Conservation (phyloP, 2,113 vertebrate genomes). For the Scomber colias region DNA sequence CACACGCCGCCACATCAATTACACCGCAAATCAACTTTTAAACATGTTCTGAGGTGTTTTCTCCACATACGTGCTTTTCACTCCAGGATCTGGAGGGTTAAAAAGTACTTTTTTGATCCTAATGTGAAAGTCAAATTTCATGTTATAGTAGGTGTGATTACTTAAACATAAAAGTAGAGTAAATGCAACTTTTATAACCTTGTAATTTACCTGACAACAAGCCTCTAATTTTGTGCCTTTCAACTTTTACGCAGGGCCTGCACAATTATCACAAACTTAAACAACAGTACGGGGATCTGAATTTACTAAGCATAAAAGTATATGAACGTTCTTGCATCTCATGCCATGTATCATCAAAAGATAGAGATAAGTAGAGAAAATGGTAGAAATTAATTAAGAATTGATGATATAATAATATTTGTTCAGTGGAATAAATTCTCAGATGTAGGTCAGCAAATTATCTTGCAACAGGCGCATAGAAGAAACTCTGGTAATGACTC, state of each 20-base stretch:
- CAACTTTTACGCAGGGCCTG: constrained; percentile 40
- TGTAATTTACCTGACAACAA: constrained; percentile 59
- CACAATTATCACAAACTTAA: constrained; percentile 20
- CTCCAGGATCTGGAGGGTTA: constrained; percentile 17
- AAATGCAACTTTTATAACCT: constrained; percentile 44
- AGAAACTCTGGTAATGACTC: not conserved
- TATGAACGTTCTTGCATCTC: not conserved
- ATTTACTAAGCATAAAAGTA: not conserved
- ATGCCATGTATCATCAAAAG: not conserved
- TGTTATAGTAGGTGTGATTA: constrained; percentile 46
- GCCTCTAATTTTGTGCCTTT: constrained; percentile 63
- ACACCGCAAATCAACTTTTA: constrained; percentile 37
- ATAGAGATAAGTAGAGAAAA: not conserved
- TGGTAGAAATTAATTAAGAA: not conserved
- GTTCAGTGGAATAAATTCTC: not conserved
- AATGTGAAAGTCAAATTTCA: constrained; percentile 43
- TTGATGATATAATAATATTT: not conserved
- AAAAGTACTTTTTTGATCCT: constrained; percentile 10
- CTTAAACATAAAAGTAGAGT: constrained; percentile 50
- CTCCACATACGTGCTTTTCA: not conserved
- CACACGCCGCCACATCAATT: constrained; percentile 32
- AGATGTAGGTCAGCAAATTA: constrained; percentile 43
- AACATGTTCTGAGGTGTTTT: constrained; percentile 33
- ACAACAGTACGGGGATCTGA: not conserved
- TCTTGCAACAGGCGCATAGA: not conserved